Conservation (phyloP, 2,797 vertebrate species). For the Lophotriccus pileatus region DNA sequence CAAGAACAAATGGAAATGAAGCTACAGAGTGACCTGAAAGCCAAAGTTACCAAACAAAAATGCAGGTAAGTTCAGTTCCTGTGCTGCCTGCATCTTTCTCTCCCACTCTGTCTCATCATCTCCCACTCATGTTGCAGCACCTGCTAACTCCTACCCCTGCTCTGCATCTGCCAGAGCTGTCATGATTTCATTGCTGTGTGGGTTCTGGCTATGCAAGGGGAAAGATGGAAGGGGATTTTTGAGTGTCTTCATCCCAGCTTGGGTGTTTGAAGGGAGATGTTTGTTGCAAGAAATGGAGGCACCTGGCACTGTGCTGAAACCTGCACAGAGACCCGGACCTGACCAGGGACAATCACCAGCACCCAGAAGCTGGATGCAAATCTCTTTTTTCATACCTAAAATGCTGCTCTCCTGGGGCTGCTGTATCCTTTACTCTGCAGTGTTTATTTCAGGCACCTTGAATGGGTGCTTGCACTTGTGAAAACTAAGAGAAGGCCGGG, state of each 20-base stretch:
- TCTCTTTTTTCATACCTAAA: background rate
- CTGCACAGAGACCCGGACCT: background rate
- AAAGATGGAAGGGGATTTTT: background rate
- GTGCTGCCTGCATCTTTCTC: background rate
- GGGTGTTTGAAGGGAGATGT: background rate
- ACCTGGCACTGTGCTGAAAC: background rate
- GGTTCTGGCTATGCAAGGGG: background rate
- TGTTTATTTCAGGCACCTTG: background rate
- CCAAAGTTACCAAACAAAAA: accelerated
- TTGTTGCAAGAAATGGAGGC: background rate
- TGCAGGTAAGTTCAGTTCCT: background rate
- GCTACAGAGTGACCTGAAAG: background rate
- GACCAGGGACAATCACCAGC: background rate
- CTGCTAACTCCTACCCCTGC: background rate
- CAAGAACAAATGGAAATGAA: background rate
- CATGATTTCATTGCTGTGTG: background rate
- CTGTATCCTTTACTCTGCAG: background rate
- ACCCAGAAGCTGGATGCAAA: background rate
- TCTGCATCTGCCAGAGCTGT: background rate
- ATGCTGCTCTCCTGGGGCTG: background rate
- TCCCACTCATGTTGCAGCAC: background rate
- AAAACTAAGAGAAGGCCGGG: background rate
- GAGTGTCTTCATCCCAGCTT: background rate
- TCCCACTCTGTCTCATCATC: background rate
- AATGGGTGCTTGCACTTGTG: background rate